Evolutionary conservation across 2,888 invertebrate genomes (phyloP).

Genomic region (Euphydryas editha): DNA sequence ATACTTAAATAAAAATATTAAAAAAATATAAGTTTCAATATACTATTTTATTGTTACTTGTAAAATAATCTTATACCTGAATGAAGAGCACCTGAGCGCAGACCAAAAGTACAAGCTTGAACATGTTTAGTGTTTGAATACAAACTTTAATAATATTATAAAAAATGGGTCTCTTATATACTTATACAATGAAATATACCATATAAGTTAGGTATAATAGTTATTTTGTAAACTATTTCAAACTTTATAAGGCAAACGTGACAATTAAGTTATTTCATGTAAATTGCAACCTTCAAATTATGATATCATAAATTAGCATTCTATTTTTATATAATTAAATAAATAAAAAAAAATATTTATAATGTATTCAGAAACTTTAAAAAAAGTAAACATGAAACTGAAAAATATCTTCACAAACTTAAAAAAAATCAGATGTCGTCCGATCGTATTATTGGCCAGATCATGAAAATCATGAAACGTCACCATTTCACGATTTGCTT

Average conservation of each 20-base stretch:
- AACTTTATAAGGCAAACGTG: neutral
- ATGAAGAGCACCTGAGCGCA: conserved; percentile 44
- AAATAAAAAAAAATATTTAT: no score
- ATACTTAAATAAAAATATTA: neutral
- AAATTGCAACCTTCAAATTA: no score
- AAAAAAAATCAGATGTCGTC: no score
- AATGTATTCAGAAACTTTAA: no score
- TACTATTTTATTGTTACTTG: neutral
- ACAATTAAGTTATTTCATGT: neutral
- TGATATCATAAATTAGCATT: neutral
- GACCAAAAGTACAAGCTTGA: conserved; percentile 45
- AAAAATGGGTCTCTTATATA: neutral
- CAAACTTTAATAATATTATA: conserved; percentile 21
- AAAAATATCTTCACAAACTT: no score
- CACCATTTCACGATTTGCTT: no score
- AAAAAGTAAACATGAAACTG: no score
- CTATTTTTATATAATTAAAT: no score
- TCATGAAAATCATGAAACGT: no score
- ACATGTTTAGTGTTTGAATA: conserved; percentile 34
- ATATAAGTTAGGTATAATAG: no score
- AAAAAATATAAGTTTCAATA: neutral
- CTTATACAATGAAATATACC: neutral
- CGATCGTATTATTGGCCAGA: no score
- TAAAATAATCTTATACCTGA: neutral
- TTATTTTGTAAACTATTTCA: neutral